Evolutionary conservation across 1,140 invertebrate genomes (phyloP), one percentile per base, ranked within the genome.

Genomic region (Drosophila neocordata): DNA sequence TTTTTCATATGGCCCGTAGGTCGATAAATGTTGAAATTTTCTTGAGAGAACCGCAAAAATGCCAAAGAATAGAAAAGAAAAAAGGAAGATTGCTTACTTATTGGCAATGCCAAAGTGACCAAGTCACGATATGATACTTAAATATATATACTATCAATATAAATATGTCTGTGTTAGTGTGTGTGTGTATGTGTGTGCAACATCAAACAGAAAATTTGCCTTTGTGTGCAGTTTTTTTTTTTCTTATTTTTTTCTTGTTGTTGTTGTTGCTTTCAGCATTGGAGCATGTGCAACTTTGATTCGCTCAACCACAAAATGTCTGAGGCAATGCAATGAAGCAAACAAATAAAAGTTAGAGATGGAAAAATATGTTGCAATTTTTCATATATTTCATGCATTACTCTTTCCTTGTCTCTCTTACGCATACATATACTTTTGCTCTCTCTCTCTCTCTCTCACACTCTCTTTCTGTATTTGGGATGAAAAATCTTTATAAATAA

Each of bases 301-400:
- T 77, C 77, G 78, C 65, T 84, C 81, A 79, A 87, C 82, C 81
- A 65, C 82, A 84, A 84, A 84, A 84, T 84, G 82, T 76, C 81
- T 81, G 65, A 65, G 64, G 64, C 77, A 64, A 81, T 74, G 82
- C 81, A 84, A 77, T 81, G 82, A 84, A 85, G 77, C 81, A 87
- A 87, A 84, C 81, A 84, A 84, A 84, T 84, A 84, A 84, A 84
- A 84, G 69, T 81, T 84, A 68, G 69, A 63, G 81, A 67, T 81
- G 81, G 79, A 83, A 85, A 85, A 84, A 87, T 85, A 87, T 84
- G 81, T 76, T 84, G 83, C 81, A 84, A 84, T 84, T 84, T 84
- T 76, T 74, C 81, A 84, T 84, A 84, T 84, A 81, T 85, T 63
- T 37, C 64, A 58, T 62, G 18, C 41, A 67, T 70, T 79, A 52